These are phyloP conservation scores for Heliconius congener DNA, from an alignment of 1,140 invertebrate genomes.

Conservation along the genomic window DNA sequence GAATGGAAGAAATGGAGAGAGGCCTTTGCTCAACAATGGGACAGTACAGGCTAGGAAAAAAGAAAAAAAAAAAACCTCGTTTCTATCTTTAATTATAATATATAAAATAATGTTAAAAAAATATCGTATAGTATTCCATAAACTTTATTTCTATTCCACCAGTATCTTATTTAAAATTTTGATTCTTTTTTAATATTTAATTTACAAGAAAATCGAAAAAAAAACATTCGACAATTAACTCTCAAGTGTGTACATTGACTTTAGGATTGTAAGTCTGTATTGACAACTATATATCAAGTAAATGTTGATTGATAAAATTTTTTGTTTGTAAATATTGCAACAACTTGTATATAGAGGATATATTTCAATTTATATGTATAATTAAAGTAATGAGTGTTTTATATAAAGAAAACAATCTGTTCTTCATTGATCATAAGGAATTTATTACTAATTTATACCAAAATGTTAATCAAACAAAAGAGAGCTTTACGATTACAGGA, in stretches of 20 bases:
- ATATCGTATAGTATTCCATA: too few species aligned
- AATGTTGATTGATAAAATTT: not conserved
- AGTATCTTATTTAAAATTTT: too few species aligned
- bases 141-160: too few species aligned
- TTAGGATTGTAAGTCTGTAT: not conserved
- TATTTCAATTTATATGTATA: not conserved
- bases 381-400: conserved; percentile 46
- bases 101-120: too few species aligned
- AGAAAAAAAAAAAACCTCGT: too few species aligned
- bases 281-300: too few species aligned
- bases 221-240: not conserved
- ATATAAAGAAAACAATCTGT: conserved; percentile 37
- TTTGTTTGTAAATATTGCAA: not conserved
- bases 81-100: too few species aligned
- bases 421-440: conserved; percentile 54
- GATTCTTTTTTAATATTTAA: too few species aligned
- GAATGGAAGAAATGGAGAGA: too few species aligned
- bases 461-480: conserved; percentile 33
- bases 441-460: conserved; percentile 50
- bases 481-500: conserved; percentile 34
- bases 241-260: not conserved
- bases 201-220: too few species aligned
- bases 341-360: not conserved
- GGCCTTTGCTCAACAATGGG: too few species aligned
- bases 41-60: too few species aligned